Evolutionary conservation across 2,888 invertebrate species (phyloP), one percentile per base, ranked within the genome.

Genomic region (Eupsilia transversa): DNA sequence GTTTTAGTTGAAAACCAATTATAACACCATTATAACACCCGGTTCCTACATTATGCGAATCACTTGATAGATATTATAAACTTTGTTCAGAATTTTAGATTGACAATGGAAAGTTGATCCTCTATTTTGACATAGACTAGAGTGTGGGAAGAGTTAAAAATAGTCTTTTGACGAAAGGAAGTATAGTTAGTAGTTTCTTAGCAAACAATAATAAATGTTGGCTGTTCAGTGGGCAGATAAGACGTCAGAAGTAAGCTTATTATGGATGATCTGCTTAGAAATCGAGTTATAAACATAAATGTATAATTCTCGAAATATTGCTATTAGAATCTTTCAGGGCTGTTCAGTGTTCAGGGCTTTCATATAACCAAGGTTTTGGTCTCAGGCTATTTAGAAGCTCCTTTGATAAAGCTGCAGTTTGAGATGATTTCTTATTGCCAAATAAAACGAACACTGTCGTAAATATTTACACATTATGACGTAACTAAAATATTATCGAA

Each of bases 1-100:
- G 88, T 87, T 90, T 88, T 85, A 84, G 83, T 79, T 61, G 64
- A 70, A 83, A 89, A 88, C 82, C 71, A 87, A 89, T 91, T 89
- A 89, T 74, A 80, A 14, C 57, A 65, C 68, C 63, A 74, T 57
- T 63, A 66, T 60, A 64, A 56, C 38, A 74, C n/a, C 12, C 20
- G 17, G 54, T 43, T 33, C 23, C 23, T 57, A 61, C n/a, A 67
- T 74, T 46, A 70, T 52, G 71, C 10, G 6, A 54, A 68, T 54
- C 33, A 74, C 27, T 43, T 68, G 38, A 59, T 69, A 35, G 30
- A 60, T 64, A 80, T 73, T 65, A 63, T 61, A 82, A 75, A 80
- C 35, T 63, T 81, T 59, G 64, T 71, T 68, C 9, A 9, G 7
- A 61, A 46, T 33, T 78, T 66, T 33, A 38, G 38, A 68, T 71